phyloP scores from a whole-genome alignment of 2,113 vertebrate species.

The Aplodontia rufa region DNA sequence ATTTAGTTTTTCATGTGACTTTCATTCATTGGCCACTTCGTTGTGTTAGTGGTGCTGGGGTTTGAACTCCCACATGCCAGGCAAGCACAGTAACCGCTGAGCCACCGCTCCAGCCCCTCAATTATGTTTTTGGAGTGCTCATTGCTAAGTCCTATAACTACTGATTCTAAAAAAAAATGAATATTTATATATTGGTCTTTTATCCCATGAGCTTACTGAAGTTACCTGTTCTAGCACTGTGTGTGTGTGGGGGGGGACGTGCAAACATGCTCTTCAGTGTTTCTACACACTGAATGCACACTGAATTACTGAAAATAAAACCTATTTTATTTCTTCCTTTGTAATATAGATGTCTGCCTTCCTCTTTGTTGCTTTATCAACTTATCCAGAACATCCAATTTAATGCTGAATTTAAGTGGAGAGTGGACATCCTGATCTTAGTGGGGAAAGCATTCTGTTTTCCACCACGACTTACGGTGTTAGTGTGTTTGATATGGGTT shows the following conservation, averaged over 20 bases:
- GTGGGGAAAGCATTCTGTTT: background rate
- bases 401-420: background rate
- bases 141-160: background rate
- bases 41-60: no score
- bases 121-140: background rate
- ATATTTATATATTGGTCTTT: background rate
- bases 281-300: no score
- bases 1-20: no score
- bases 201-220: background rate
- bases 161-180: background rate
- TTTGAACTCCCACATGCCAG: no score
- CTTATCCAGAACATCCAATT: background rate
- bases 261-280: no score
- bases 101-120: no score
- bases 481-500: no score
- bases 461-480: no score
- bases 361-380: background rate
- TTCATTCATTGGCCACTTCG: no score
- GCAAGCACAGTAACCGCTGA: no score
- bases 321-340: background rate
- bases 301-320: background rate
- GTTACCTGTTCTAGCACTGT: background rate
- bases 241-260: background rate
- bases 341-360: background rate
- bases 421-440: background rate